These are phyloP conservation scores for Varecia variegata DNA, from an alignment of 2,797 vertebrate species.

Conservation along the genomic window DNA sequence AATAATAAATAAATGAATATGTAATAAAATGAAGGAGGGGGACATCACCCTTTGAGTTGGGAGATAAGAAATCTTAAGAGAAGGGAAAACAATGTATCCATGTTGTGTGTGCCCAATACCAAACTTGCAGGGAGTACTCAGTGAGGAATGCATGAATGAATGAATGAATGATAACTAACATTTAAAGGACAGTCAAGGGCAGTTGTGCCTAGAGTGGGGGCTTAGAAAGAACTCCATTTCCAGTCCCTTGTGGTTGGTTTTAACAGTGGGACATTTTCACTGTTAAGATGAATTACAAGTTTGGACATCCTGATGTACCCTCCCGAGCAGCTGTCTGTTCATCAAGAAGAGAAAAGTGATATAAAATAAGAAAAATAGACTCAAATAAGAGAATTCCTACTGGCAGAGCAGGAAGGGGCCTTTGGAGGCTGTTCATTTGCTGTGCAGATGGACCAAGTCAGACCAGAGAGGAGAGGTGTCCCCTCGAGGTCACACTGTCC, in stretches of 20 bases:
- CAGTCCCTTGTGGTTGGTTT: not conserved
- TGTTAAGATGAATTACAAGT: not conserved
- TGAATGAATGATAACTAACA: accelerated
- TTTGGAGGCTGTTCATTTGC: not conserved
- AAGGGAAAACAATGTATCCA: not conserved
- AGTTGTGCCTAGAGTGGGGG: not conserved
- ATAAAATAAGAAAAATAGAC: not conserved
- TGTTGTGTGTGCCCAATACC: accelerated
- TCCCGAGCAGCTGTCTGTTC: not conserved
- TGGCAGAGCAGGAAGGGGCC: not conserved
- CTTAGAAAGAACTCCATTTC: not conserved
- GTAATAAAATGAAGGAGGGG: not conserved
- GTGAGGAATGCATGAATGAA: not conserved
- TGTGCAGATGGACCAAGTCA: no score
- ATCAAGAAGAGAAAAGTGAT: not conserved
- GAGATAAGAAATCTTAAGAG: not conserved
- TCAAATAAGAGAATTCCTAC: not conserved
- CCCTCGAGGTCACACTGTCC: accelerated
- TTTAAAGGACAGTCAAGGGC: not conserved
- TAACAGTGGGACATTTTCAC: not conserved
- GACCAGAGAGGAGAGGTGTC: not conserved
- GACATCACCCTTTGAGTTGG: not conserved
- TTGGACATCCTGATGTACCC: not conserved
- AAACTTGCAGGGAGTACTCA: accelerated
- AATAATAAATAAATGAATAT: slow-evolving; percentile 58